Evolutionary conservation across 2,888 invertebrate species (phyloP).

Genomic region (Corythucha ciliata): DNA sequence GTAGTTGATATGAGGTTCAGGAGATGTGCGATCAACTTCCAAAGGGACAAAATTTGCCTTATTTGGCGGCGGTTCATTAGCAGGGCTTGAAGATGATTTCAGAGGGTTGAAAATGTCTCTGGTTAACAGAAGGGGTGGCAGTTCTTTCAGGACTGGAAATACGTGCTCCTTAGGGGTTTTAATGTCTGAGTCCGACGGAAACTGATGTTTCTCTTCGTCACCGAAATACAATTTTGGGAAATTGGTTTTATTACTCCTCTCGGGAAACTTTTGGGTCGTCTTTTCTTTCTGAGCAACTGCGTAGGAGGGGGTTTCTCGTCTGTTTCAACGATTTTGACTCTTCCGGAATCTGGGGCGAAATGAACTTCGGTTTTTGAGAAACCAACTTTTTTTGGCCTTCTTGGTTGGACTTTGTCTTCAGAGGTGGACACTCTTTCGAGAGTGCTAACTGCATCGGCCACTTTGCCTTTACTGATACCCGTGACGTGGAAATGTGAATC

Average conservation of each 20-base stretch:
- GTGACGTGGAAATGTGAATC: slow-evolving; percentile 28
- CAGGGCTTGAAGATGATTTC: too few relatives aligned
- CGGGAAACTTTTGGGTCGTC: slow-evolving; percentile 47
- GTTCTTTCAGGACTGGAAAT: slow-evolving; percentile 16
- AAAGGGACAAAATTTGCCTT: too few relatives aligned
- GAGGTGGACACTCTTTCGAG: slow-evolving; percentile 11
- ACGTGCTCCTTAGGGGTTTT: neutral
- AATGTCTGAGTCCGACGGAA: slow-evolving; percentile 3
- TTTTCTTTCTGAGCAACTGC: slow-evolving; percentile 63
- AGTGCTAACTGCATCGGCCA: slow-evolving; percentile 22
- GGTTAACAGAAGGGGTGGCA: slow-evolving; percentile 16
- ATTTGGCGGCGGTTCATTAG: neutral
- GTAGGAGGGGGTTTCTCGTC: slow-evolving; percentile 80
- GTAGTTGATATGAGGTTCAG: too few relatives aligned
- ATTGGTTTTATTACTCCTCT: slow-evolving; percentile 17
- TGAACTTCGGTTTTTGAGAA: slow-evolving; percentile 84
- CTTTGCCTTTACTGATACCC: slow-evolving; percentile 23
- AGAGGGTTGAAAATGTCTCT: too few relatives aligned
- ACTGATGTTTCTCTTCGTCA: slow-evolving; percentile 21
- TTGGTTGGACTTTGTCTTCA: neutral
- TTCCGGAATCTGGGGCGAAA: slow-evolving; percentile 75
- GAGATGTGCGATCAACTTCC: too few relatives aligned
- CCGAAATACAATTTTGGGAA: slow-evolving; percentile 34
- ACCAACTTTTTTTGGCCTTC: slow-evolving; percentile 57
- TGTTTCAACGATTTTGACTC: slow-evolving; percentile 77